These are phyloP conservation scores for Pandion haliaetus DNA, from an alignment of 2,113 vertebrate species.

Conservation along the genomic window DNA sequence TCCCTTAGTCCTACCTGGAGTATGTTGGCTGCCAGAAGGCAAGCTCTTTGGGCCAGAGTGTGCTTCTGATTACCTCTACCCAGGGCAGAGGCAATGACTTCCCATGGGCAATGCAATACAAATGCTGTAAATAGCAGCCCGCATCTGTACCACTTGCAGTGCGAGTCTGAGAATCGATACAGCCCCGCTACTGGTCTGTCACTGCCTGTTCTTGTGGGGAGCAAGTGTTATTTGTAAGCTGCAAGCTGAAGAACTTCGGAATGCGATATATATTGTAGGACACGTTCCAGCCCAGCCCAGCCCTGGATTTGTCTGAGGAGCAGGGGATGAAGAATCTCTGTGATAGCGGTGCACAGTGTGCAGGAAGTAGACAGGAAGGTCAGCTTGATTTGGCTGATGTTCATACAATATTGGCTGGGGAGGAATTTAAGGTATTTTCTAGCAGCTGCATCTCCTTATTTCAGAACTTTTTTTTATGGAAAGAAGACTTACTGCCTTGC, in stretches of 20 bases:
- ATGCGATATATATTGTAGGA: not conserved
- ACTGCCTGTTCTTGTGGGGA: not conserved
- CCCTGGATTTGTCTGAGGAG: not conserved
- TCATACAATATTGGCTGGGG: not conserved
- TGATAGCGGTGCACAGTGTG: not conserved
- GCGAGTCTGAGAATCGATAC: not conserved
- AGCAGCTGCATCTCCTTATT: not conserved
- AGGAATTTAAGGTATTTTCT: not conserved
- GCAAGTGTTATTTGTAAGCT: not conserved
- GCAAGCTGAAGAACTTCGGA: not conserved
- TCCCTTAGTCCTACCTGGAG: not conserved
- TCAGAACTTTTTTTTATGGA: not conserved
- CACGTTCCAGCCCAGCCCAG: not conserved
- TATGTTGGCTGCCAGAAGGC: not conserved
- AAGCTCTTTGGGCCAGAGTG: not conserved
- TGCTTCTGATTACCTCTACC: not conserved
- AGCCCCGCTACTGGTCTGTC: not conserved
- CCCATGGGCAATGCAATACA: not conserved
- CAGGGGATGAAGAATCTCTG: not conserved
- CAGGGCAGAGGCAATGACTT: not conserved
- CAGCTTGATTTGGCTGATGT: not conserved
- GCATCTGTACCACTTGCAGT: not conserved
- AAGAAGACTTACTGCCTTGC: not conserved
- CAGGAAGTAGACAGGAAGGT: not conserved
- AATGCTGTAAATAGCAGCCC: not conserved